Base-by-base conservation (phyloP, 2,113 vertebrate species). In the Anolis carolinensis region DNA sequence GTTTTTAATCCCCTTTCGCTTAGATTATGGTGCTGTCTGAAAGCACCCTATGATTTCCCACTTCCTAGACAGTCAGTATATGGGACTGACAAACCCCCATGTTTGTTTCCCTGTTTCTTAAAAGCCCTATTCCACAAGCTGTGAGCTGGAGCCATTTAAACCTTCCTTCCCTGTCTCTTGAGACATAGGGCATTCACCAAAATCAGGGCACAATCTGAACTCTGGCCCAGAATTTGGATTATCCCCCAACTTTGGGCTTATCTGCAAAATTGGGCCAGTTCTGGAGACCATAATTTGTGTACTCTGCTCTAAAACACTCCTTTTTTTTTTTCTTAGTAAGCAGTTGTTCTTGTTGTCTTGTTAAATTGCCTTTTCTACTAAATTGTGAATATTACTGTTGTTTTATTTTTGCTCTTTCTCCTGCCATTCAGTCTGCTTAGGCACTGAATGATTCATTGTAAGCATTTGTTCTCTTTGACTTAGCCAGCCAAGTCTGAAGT, bases 301-400 rank as follows among this genome's bases (percentile, higher is more conserved):
- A 59, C 55, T 18, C 14, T 59, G 55, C 1, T 91, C 25, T 48
- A 4, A 48, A 83, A 36, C 20, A 89, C 10, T n/a, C 21, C 62
- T 65, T 65, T 65, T 80, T 83, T 81, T 87, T n/a, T 50, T 2
- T 67, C 91, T 76, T 44, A 3, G 62, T 82, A 86, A 70, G 18
- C 52, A 13, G 9, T 89, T 3, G 10, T 88, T 21, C 79, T 27
- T 89, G 30, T 6, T 78, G 20, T 1, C 3, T 89, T 90, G 73
- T 5, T 71, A 83, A 32, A 7, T 23, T 32, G 78, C 65, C 10
- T 90, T 89, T 89, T 83, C 34, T 88, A 32, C 72, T 52, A 44
- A 16, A 74, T 83, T 23, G 21, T 36, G 76, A 87, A 79, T 18
- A 82, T 89, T 0, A 2, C 27, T 59, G 44, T 32, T 68, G 8